Base-by-base conservation (phyloP, 1,140 invertebrate genomes). In the Nephotettix cincticeps region DNA sequence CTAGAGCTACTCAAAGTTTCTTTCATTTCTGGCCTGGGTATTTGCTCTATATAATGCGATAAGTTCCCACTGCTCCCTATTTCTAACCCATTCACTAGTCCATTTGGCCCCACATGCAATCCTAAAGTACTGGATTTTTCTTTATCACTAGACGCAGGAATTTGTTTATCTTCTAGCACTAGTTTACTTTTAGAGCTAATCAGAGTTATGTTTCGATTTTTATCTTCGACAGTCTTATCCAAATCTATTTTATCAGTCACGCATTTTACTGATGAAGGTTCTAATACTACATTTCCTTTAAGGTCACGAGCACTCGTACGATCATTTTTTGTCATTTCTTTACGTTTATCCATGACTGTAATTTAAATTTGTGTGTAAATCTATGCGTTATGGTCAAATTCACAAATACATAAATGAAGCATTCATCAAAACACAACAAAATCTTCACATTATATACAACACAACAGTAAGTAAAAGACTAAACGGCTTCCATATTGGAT, bases 61-160 rank as follows among this genome's bases (percentile, higher is more conserved):
- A 68, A 54, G 29, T 32, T 71, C 68, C 40, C 65, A 51, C 32
- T 40, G 21, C 27, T 54, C 17, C 29, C 68, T 29, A 47, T 56
- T 64, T 69, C 71, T 54, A 72, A 47, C 28, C 71, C 71, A 58
- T 69, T 71, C 28, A 71, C 19, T 40, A 68, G 23, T 69, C 66
- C 43, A 63, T 72, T 68, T 68, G 71, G 40, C 58, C 71, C 66
- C 58, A 51, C 58, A 70, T 68, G 66, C 51, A 51, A 32, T 21
- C 56, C 43, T 32, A 30, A 19, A 58, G 63, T 21, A 51, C 30
- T 68, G 32, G 1, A 54, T 56, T 63, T 72, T 19, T 64, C 66
- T 58, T 63, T 68, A 36, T 17, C 27, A 65, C 40, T 64, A 19
- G 58, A 72, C 27, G 66, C 61, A 29, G 21, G 23, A 51, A 45